Evolutionary conservation across 2,113 vertebrate genomes (phyloP).

Genomic region (Solenodon paradoxus): DNA sequence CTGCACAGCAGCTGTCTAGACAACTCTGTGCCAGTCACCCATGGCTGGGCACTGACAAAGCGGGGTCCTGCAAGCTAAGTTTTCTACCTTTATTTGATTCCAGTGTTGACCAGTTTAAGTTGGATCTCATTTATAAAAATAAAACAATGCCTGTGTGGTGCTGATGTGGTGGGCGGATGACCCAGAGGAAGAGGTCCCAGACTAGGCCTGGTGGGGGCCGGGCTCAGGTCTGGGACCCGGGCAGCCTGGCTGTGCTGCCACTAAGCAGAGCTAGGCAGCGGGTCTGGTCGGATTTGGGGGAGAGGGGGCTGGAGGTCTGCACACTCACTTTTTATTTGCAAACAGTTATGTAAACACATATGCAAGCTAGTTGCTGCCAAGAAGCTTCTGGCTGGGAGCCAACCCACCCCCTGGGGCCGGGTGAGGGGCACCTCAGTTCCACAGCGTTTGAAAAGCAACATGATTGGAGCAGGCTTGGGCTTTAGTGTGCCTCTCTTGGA

Average conservation of each 20-base stretch:
- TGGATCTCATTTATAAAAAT: not conserved
- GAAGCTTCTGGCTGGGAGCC: not conserved
- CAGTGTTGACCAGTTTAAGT: not conserved
- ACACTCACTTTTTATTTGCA: not conserved
- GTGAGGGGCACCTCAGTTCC: not conserved
- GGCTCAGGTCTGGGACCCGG: not conserved
- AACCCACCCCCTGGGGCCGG: not conserved
- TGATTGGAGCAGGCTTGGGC: slow-evolving; percentile 15
- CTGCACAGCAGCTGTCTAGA: not conserved
- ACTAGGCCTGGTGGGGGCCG: too few species aligned
- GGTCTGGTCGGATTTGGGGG: not conserved
- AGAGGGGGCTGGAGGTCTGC: not conserved
- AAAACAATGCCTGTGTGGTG: not conserved
- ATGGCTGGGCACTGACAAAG: fast-evolving
- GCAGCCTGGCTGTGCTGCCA: not conserved
- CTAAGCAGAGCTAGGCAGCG: not conserved
- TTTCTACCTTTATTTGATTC: not conserved
- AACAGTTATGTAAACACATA: not conserved
- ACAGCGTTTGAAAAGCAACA: slow-evolving; percentile 21
- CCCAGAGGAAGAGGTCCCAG: too few species aligned
- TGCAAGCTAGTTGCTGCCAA: not conserved
- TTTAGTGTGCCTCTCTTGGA: slow-evolving; percentile 33
- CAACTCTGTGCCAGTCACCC: fast-evolving
- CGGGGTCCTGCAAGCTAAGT: not conserved
- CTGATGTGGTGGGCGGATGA: too few species aligned